Evolutionary conservation across 2,888 invertebrate species (phyloP).

Genomic region (Lathronympha strigana): DNA sequence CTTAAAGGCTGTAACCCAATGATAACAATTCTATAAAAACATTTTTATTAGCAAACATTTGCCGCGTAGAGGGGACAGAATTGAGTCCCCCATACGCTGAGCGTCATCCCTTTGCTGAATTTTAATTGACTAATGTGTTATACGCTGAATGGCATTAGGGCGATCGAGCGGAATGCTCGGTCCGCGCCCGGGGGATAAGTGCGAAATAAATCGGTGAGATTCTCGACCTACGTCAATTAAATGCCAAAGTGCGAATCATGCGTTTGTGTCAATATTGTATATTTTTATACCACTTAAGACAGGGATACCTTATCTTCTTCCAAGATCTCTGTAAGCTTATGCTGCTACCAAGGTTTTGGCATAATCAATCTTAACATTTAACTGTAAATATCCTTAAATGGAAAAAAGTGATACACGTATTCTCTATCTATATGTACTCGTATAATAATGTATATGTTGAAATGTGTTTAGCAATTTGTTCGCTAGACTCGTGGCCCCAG

Average conservation of each 20-base stretch:
- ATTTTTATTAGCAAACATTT: conserved; percentile 33
- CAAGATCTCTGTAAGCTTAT: too few species aligned
- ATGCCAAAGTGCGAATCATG: neutral
- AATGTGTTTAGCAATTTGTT: conserved; percentile 2
- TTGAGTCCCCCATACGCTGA: conserved; percentile 35
- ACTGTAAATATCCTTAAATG: too few species aligned
- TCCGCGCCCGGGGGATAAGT: conserved; percentile 30
- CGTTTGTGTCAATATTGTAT: too few species aligned
- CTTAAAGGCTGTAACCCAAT: conserved; percentile 12
- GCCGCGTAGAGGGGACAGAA: conserved; percentile 22
- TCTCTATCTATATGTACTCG: too few species aligned
- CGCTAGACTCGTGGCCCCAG: conserved; percentile 52
- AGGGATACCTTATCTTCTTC: too few species aligned
- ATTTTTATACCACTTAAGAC: too few species aligned
- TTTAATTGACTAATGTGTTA: conserved; percentile 42
- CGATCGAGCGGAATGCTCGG: conserved; percentile 38
- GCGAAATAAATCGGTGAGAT: conserved; percentile 23
- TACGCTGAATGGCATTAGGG: conserved; percentile 39
- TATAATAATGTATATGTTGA: too few species aligned
- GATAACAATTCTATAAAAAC: conserved; percentile 29
- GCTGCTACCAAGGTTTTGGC: too few species aligned
- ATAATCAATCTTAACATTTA: too few species aligned
- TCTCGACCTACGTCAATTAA: neutral
- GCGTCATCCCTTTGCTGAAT: conserved; percentile 41
- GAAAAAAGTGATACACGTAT: too few species aligned